A percentile compares a stretch with the other conserved stretches of the same genome.
phyloP scores from a whole-genome alignment of 2,888 invertebrate genomes.

The Rotaria magnacalcarata region DNA sequence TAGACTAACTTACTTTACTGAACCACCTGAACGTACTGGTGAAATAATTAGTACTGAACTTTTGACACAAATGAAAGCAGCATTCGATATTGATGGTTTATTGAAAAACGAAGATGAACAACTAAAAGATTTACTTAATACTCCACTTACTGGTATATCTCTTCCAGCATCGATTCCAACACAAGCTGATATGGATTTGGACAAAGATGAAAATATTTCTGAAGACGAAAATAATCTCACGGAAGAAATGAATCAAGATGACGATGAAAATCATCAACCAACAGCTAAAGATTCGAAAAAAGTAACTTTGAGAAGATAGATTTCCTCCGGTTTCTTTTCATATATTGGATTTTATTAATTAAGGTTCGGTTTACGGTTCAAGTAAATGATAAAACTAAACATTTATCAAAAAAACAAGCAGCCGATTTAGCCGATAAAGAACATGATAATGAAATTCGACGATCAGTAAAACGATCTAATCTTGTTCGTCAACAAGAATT shows the following conservation, averaged over 20 bases:
- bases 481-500: not conserved
- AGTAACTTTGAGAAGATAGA: not conserved
- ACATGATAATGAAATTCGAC: not conserved
- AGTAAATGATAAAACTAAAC: not conserved
- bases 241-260: constrained; percentile 33
- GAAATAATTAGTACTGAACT: constrained; percentile 41
- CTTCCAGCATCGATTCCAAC: not conserved
- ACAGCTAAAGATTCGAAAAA: not conserved
- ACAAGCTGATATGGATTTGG: constrained; percentile 5
- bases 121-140: constrained; percentile 36
- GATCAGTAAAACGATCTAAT: not conserved
- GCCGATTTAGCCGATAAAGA: not conserved
- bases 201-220: not conserved
- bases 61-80: constrained; percentile 27
- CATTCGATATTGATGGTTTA: constrained; percentile 61
- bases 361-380: constrained; percentile 9
- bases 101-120: constrained; percentile 54
- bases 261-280: not conserved
- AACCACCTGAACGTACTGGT: constrained; percentile 72
- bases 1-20: constrained; percentile 74
- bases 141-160: not conserved
- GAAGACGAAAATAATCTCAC: constrained; percentile 30
- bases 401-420: constrained; percentile 3
- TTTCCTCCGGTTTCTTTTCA: not conserved
- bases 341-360: not conserved